These are phyloP conservation scores for Pantherophis guttatus DNA, from an alignment of 2,113 vertebrate genomes.

Conservation along the genomic window DNA sequence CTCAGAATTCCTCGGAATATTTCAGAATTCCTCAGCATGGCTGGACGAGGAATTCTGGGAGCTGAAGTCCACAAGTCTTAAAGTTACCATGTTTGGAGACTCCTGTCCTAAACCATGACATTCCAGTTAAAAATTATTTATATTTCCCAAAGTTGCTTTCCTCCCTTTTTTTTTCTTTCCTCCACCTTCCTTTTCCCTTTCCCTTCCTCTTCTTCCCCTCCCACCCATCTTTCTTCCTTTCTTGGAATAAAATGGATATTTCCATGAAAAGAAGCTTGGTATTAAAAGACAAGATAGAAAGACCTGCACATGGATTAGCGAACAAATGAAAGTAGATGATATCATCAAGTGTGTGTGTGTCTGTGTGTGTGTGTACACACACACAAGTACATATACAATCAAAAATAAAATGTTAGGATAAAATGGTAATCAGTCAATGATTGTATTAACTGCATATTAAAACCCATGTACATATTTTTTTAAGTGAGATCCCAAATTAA, in stretches of 20 bases:
- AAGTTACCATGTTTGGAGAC: neutral
- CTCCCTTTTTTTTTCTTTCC: neutral
- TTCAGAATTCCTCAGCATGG: no score
- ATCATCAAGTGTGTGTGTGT: no score
- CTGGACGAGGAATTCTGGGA: neutral
- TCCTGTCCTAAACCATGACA: neutral
- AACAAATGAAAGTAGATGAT: no score
- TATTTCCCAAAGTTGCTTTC: neutral
- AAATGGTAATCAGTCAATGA: conserved; percentile 10
- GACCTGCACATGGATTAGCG: no score
- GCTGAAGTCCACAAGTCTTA: neutral
- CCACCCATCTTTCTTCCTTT: neutral
- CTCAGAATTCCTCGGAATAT: no score
- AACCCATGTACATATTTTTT: conserved; percentile 5
- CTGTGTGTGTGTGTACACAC: no score
- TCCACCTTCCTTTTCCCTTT: neutral
- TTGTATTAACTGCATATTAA: conserved; percentile 8
- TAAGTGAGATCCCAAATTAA: neutral
- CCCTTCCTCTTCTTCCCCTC: neutral
- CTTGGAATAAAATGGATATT: neutral
- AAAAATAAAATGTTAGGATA: neutral
- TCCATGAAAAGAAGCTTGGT: neutral
- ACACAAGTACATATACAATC: neutral
- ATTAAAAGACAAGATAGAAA: no score
- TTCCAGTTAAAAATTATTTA: neutral